Conservation (phyloP, 2,888 invertebrate genomes). For the Apantesis nais region DNA sequence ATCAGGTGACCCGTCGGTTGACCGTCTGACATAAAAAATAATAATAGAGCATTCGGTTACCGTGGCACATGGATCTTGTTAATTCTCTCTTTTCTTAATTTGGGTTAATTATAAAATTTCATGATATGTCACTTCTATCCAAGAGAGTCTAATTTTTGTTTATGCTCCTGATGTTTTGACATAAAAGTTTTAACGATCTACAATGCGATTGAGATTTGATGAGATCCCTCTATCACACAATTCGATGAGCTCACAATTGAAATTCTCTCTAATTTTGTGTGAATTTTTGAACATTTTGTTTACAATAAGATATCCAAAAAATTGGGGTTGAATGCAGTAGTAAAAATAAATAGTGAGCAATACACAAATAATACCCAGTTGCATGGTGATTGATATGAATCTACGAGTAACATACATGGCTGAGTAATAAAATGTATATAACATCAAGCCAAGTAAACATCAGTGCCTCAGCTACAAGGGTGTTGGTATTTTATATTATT, state of each 20-base stretch:
- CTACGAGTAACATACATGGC: neutral
- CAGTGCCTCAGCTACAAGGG: neutral
- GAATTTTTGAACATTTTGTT: neutral
- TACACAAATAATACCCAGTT: neutral
- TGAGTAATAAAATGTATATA: neutral
- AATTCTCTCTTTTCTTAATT: too few relatives aligned
- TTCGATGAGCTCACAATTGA: neutral
- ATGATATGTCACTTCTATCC: too few relatives aligned
- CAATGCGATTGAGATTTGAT: neutral
- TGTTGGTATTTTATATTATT: neutral
- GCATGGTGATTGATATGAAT: too few relatives aligned
- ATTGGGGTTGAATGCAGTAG: neutral
- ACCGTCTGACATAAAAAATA: too few relatives aligned
- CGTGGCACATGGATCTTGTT: too few relatives aligned
- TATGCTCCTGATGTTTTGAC: neutral
- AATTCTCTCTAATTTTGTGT: neutral
- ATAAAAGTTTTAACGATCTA: neutral
- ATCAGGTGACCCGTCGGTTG: too few relatives aligned
- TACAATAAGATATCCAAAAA: neutral
- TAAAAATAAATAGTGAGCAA: neutral
- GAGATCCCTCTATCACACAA: neutral
- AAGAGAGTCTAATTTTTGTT: too few relatives aligned
- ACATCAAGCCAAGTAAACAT: neutral
- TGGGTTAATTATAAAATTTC: too few relatives aligned
- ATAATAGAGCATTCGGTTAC: too few relatives aligned